A percentile compares a stretch with the other conserved stretches of the same genome.
Evolutionary conservation across 2,797 vertebrate species (phyloP).

Genomic region (Thalassophryne amazonica): DNA sequence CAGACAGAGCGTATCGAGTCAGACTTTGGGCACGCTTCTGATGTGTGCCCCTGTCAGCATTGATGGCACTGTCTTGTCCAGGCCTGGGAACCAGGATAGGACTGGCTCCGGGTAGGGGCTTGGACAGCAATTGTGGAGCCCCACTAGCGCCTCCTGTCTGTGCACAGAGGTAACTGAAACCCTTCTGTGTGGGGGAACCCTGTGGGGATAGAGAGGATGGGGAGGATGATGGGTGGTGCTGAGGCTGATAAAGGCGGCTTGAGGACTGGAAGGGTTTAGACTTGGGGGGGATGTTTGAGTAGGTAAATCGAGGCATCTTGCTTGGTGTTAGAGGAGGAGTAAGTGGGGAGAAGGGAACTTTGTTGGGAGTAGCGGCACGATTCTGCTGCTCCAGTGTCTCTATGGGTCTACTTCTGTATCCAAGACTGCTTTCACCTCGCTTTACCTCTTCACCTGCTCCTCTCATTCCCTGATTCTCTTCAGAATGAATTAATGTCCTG

Average conservation of each 20-base stretch:
- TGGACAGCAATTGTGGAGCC: slow-evolving; percentile 10
- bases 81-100: slow-evolving; percentile 34
- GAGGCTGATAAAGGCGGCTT: slow-evolving; percentile 39
- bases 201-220: slow-evolving; percentile 32
- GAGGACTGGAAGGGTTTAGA: slow-evolving; percentile 44
- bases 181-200: slow-evolving; percentile 67
- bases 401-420: slow-evolving; percentile 27
- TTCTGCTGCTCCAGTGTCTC: slow-evolving; percentile 69
- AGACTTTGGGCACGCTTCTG: slow-evolving; percentile 90
- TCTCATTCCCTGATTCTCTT: slow-evolving; percentile 76
- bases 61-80: not conserved
- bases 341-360: slow-evolving; percentile 35
- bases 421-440: slow-evolving; percentile 56
- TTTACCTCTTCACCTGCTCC: slow-evolving; percentile 72
- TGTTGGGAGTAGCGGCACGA: slow-evolving; percentile 24
- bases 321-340: slow-evolving; percentile 79
- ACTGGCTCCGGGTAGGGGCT: slow-evolving; percentile 34
- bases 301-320: slow-evolving; percentile 80
- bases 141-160: slow-evolving; percentile 29
- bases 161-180: slow-evolving; percentile 75
- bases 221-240: slow-evolving; percentile 26
- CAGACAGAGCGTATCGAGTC: slow-evolving; percentile 84
- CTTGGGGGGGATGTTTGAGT: slow-evolving; percentile 77
- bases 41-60: slow-evolving; percentile 47
- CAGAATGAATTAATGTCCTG: slow-evolving; percentile 61